These are phyloP conservation scores for Myotis yumanensis DNA, from an alignment of 2,113 vertebrate species.

Conservation along the genomic window DNA sequence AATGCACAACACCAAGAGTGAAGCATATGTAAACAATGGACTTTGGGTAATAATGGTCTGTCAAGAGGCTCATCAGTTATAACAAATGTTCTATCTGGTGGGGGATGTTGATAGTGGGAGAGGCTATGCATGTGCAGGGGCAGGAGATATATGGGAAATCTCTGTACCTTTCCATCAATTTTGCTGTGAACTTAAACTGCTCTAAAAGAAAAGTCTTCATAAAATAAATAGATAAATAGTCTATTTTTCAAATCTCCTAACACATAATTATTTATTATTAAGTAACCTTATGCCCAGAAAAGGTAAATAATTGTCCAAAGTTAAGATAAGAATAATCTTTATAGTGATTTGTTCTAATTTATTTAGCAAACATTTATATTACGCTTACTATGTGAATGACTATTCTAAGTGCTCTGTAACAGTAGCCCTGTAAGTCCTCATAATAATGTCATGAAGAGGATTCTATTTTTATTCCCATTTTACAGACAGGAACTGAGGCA, in stretches of 20 bases:
- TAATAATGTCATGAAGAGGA: neutral
- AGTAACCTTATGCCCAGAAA: neutral
- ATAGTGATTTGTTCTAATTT: constrained; percentile 44
- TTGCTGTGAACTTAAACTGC: neutral
- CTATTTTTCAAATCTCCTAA: neutral
- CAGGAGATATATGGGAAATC: neutral
- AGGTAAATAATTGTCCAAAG: constrained; percentile 11
- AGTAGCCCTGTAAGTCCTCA: neutral
- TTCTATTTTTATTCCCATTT: neutral
- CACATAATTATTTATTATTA: constrained; percentile 16
- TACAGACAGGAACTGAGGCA: neutral
- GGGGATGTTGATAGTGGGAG: neutral
- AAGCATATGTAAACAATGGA: neutral
- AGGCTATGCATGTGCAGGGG: neutral
- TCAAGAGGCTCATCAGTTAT: neutral
- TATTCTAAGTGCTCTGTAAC: constrained; percentile 10
- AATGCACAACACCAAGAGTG: neutral
- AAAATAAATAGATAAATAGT: neutral
- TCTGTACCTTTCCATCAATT: neutral
- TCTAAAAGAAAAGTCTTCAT: neutral
- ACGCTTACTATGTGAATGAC: neutral
- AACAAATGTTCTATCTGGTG: neutral
- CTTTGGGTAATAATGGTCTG: neutral
- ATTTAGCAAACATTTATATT: constrained; percentile 19
- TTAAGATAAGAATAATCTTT: neutral